Conservation (phyloP, 2,113 vertebrate genomes). For the Tragelaphus scriptus region DNA sequence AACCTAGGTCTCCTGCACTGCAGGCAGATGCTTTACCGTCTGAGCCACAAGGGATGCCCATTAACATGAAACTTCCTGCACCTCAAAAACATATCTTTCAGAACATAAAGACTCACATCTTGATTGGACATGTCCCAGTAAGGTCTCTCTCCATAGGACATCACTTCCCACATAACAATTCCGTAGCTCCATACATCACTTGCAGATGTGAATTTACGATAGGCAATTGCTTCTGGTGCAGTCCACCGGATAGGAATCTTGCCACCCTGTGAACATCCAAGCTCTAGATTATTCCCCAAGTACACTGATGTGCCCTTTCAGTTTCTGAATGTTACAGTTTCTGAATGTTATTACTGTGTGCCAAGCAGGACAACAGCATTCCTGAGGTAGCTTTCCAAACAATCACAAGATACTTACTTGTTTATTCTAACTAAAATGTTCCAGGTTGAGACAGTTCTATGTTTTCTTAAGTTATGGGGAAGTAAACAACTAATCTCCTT, state of each 20-base stretch:
- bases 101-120: conserved; percentile 85
- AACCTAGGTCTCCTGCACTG: too few relatives aligned
- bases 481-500: conserved; percentile 61
- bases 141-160: conserved; percentile 97
- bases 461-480: conserved; percentile 65
- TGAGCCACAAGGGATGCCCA: too few relatives aligned
- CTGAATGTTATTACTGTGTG: background rate
- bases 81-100: conserved; percentile 2
- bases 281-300: background rate
- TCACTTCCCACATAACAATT: conserved; percentile 99
- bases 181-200: conserved; percentile 98
- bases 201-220: conserved; percentile 97
- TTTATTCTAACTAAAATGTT: conserved; percentile 55
- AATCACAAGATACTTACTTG: conserved; percentile 20
- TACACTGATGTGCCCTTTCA: background rate
- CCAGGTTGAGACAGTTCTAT: conserved; percentile 52
- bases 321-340: conserved; percentile 16
- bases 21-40: too few relatives aligned
- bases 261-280: conserved; percentile 86
- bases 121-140: conserved; percentile 99
- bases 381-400: background rate
- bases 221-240: conserved; percentile 96
- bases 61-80: background rate
- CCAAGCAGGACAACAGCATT: conserved; percentile 4
- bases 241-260: conserved; percentile 99